Evolutionary conservation across 2,888 invertebrate genomes (phyloP).

Genomic region (Protodeltote pygarga): DNA sequence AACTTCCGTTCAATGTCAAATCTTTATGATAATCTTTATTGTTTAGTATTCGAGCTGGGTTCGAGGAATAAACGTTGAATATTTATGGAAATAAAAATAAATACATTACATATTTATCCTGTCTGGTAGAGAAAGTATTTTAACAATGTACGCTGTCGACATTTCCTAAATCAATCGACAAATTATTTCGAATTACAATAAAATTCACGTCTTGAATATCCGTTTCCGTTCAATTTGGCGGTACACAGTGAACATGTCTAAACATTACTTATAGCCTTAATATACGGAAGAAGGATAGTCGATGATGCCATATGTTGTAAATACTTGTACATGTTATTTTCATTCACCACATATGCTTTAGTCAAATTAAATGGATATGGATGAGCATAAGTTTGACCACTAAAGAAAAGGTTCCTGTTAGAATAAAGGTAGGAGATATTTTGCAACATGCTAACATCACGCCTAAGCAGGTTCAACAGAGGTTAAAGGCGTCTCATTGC

Average conservation of each 20-base stretch:
- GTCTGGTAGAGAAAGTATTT: conserved; percentile 29
- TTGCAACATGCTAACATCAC: conserved; percentile 9
- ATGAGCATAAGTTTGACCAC: no score
- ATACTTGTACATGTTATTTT: no score
- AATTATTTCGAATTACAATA: conserved; percentile 54
- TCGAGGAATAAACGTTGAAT: conserved; percentile 1
- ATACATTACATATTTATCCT: conserved; percentile 11
- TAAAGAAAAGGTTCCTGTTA: no score
- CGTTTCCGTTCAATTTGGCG: conserved; percentile 61
- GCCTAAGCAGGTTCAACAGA: conserved; percentile 25
- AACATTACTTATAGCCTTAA: conserved; percentile 24
- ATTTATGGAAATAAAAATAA: background rate
- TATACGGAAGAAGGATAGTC: conserved; percentile 14
- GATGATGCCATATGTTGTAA: conserved; percentile 13
- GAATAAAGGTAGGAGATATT: conserved; percentile 2
- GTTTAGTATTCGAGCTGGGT: background rate
- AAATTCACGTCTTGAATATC: conserved; percentile 61
- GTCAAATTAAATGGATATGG: no score
- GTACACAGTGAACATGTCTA: conserved; percentile 31
- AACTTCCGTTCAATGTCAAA: no score
- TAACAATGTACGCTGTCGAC: conserved; percentile 24
- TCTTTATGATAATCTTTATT: no score
- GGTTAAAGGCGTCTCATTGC: conserved; percentile 25
- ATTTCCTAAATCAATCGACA: conserved; percentile 34
- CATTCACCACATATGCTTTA: no score